Conservation (phyloP, 2,797 vertebrate species). For the Atherinosoma microstoma region DNA sequence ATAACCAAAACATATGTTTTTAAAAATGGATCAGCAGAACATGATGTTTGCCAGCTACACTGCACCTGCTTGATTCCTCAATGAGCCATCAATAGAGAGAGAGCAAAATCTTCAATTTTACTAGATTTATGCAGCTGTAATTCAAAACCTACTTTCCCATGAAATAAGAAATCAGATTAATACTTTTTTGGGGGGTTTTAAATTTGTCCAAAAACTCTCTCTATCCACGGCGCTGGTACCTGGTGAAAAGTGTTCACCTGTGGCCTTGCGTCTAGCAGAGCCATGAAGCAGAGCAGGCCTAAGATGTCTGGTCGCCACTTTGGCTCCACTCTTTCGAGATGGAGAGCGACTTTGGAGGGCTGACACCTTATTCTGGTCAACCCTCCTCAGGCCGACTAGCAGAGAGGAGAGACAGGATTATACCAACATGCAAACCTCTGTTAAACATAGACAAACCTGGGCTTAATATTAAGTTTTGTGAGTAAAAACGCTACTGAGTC, state of each 20-base stretch:
- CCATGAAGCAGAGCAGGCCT: slow-evolving; percentile 92
- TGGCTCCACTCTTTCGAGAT: slow-evolving; percentile 94
- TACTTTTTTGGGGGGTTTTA: neutral
- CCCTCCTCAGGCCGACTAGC: slow-evolving; percentile 93
- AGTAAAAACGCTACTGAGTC: neutral
- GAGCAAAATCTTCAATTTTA: neutral
- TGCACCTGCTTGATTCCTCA: slow-evolving; percentile 71
- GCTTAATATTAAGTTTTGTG: slow-evolving; percentile 15
- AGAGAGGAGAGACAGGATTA: slow-evolving; percentile 90
- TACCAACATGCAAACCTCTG: slow-evolving; percentile 59
- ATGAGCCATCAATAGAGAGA: slow-evolving; percentile 74
- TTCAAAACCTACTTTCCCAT: slow-evolving; percentile 5
- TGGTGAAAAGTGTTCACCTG: slow-evolving; percentile 86
- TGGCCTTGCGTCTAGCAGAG: slow-evolving; percentile 95
- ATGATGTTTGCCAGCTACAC: slow-evolving; percentile 96
- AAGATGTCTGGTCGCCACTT: slow-evolving; percentile 93
- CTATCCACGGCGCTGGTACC: slow-evolving; percentile 62
- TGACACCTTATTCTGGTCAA: slow-evolving; percentile 94
- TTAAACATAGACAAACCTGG: slow-evolving; percentile 18
- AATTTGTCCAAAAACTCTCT: slow-evolving; percentile 58
- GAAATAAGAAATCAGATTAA: neutral
- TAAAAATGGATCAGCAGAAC: slow-evolving; percentile 80
- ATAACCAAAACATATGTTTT: slow-evolving; percentile 57
- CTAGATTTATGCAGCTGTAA: neutral
- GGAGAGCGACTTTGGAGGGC: slow-evolving; percentile 93